phyloP scores from a whole-genome alignment of 1,140 invertebrate genomes.

The Cyclargus thomasi region DNA sequence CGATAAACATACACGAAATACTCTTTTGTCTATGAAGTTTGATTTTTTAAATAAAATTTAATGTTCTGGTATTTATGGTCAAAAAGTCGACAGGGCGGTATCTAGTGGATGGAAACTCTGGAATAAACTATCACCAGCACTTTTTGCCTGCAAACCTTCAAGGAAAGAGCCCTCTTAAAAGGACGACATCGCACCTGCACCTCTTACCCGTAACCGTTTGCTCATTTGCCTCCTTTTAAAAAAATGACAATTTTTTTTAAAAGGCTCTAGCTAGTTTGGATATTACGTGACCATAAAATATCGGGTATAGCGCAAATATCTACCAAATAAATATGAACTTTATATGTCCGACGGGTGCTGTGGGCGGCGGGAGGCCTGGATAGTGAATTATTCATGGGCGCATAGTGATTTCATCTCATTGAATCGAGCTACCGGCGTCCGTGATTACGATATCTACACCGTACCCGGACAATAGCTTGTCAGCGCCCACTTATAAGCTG shows the following conservation, averaged over 20 bases:
- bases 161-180: no score
- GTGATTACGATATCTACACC: constrained; percentile 69
- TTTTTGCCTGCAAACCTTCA: no score
- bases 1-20: no score
- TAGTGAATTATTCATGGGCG: constrained; percentile 68
- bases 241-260: background rate
- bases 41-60: no score
- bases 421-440: constrained; percentile 58
- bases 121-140: no score
- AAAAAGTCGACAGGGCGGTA: no score
- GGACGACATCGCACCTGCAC: constrained; percentile 9
- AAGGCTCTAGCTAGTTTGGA: background rate
- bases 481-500: constrained; percentile 28
- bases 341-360: constrained; percentile 25
- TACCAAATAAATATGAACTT: constrained; percentile 32
- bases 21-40: no score
- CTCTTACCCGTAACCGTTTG: no score
- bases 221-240: no score
- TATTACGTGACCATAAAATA: constrained; percentile 13
- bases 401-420: constrained; percentile 74
- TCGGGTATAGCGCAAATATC: constrained; percentile 13
- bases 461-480: constrained; percentile 51
- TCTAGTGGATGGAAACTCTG: no score
- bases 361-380: constrained; percentile 26
- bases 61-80: no score